Base-by-base conservation (phyloP, 2,888 invertebrate species). In the Scaptomyza caliginosa region DNA sequence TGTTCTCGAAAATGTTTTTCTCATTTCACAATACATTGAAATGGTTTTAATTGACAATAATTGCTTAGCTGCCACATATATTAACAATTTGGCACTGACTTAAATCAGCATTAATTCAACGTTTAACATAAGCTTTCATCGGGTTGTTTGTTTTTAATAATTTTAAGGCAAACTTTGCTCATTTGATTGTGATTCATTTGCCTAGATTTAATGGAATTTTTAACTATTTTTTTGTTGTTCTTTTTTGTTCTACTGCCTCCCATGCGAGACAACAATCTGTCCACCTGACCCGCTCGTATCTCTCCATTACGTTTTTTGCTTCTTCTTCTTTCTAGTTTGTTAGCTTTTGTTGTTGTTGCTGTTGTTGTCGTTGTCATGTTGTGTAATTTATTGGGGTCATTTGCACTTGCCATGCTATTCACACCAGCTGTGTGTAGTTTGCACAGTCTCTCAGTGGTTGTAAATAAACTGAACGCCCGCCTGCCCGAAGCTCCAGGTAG, bases 361-460 rank as follows among this genome's bases (percentile, higher is more conserved):
- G 19, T 6, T 34, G 26, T 4, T 34, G 32, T 23, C 24, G 50
- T 52, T 36, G 34, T 48, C 26, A 24, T 50, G 65, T 73, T 77
- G 76, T 71, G 77, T 83, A 77, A 86, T 83, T 83, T 83, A 81
- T 86, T 71, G 81, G 74, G 68, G 80, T 74, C 67, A 67, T 74
- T 80, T 77, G 70, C 63, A 62, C 72, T 65, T 67, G 54, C 52
- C 66, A 43, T 49, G 48, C 58, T 74, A 67, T 63, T 74, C 60
- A 67, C 67, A 75, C 76, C 64, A 60, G 55, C 57, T n/a, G 57
- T 59, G 59, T 32, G 71, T 62, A 59, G 46, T 55, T 49, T 56
- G 32, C 39, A 10, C 34, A 32, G 65, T 34, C 16, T 4, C 38
- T 11, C 40, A 24, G 38, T 28, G 46, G 46, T 46, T 70, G 75